Conservation (phyloP, 2,797 vertebrate genomes). For the Muscicapa striata region DNA sequence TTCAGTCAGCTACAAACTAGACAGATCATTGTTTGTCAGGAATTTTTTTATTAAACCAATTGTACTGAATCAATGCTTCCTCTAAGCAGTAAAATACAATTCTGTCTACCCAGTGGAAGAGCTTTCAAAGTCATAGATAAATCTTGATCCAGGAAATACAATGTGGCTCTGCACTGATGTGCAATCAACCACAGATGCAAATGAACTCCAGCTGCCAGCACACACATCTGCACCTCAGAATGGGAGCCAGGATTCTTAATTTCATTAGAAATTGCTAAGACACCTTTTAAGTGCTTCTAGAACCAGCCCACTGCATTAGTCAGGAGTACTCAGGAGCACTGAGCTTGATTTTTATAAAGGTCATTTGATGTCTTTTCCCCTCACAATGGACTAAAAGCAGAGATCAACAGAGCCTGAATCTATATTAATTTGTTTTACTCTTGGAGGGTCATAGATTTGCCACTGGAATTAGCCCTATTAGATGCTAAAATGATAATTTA, state of each 20-base stretch:
- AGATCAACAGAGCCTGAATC: conserved; percentile 50
- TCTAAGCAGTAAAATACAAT: conserved; percentile 68
- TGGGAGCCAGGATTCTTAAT: neutral
- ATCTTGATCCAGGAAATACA: conserved; percentile 45
- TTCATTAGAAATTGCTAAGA: neutral
- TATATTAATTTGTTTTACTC: conserved; percentile 59
- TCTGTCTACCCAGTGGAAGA: conserved; percentile 45
- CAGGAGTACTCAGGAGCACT: conserved; percentile 5
- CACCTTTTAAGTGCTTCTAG: conserved; percentile 13
- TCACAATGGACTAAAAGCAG: conserved; percentile 61
- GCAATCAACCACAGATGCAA: conserved; percentile 26
- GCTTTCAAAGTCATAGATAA: conserved; percentile 48
- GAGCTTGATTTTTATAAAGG: conserved; percentile 51
- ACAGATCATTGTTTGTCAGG: conserved; percentile 68
- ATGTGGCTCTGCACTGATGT: neutral
- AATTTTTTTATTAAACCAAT: conserved; percentile 75
- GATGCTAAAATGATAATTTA: conserved; percentile 50
- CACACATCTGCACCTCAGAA: neutral
- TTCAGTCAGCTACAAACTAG: conserved; percentile 62
- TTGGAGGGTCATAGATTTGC: conserved; percentile 55
- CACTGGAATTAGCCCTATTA: conserved; percentile 33
- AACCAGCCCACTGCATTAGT: conserved; percentile 39
- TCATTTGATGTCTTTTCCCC: conserved; percentile 43
- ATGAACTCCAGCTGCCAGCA: conserved; percentile 3
- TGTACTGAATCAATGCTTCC: conserved; percentile 74